These are phyloP conservation scores for Ranitomeya variabilis DNA, from an alignment of 2,113 vertebrate genomes.

Conservation along the genomic window DNA sequence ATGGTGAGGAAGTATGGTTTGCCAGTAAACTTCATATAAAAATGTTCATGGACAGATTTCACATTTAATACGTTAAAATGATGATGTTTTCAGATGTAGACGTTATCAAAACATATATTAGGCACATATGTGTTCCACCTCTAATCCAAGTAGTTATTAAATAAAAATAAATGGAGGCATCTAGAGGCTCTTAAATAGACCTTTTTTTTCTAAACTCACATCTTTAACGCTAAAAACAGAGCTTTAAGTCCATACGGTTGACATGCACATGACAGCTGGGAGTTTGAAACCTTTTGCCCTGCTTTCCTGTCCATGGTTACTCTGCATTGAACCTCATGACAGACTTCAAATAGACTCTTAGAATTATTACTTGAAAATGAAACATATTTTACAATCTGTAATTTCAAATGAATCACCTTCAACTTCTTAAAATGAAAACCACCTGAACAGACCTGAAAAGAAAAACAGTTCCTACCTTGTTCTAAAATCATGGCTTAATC, in stretches of 20 bases:
- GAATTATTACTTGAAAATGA: constrained; percentile 36
- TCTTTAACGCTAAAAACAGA: constrained; percentile 10
- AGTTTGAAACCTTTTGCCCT: constrained; percentile 6
- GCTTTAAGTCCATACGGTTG: background rate
- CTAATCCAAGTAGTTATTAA: constrained; percentile 30
- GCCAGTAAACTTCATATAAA: constrained; percentile 48
- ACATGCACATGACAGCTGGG: constrained; percentile 12
- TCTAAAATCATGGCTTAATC: background rate
- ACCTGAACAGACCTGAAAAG: constrained; percentile 6
- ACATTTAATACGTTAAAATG: constrained; percentile 39
- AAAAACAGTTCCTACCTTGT: background rate
- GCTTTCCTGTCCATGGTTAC: background rate
- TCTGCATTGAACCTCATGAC: constrained; percentile 12
- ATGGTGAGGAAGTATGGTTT: background rate
- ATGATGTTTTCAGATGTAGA: constrained; percentile 51
- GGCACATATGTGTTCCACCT: background rate
- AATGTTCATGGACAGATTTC: constrained; percentile 41
- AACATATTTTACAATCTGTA: constrained; percentile 43
- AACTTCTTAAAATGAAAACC: constrained; percentile 24
- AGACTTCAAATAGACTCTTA: constrained; percentile 23
- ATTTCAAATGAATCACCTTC: constrained; percentile 23
- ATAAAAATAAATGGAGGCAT: constrained; percentile 14
- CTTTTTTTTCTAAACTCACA: background rate
- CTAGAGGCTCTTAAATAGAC: constrained; percentile 29
- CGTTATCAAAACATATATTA: constrained; percentile 44